Base-by-base conservation (phyloP, 2,797 vertebrate genomes). In the Cygnus olor region DNA sequence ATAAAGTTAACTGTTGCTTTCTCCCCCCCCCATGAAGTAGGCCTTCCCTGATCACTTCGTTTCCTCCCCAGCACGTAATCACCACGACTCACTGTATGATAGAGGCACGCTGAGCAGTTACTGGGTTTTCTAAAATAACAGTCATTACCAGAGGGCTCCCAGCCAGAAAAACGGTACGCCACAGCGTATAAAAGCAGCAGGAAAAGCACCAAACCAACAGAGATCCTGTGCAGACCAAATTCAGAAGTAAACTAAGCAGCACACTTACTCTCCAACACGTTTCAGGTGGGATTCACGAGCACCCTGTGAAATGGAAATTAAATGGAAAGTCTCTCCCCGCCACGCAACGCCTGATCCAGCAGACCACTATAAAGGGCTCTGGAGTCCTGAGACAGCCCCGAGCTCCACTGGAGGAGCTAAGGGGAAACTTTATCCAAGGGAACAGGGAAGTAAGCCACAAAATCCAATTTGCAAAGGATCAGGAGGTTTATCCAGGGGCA, bases 401-500 rank as follows among this genome's bases (percentile, higher is more conserved):
- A 91, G 64, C 56, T 64, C 38, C 18, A 10, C 61, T 22, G 14
- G 27, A 66, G 69, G 36, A 91, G 90, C 44, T 85, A 56, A 44
- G 27, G 89, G 45, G 77, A 92, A 84, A 77, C 54, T 77, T 88
- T 17, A 85, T 72, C 89, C 87, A 88, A 63, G 69, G 68, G 57
- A 51, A 88, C 63, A 79, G 56, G 86, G 84, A 88, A 89, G 49
- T 53, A 70, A 96, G 92, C 76, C 73, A 89, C 61, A 58, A 88
- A 97, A 92, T 88, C 77, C 92, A 79, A 72, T 92, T 64, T 94
- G 73, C 73, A 57, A 53, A 91, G 81, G 92, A 84, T 91, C 58
- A 91, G 91, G 36, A 32, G 84, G 85, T 49, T 95, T 68, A 82
- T 74, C 88, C 88, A 20, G 54, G 78, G 47, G 89, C 73, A 58